These are phyloP conservation scores for Euwallacea fornicatus DNA, from an alignment of 1,140 invertebrate species.

Conservation along the genomic window DNA sequence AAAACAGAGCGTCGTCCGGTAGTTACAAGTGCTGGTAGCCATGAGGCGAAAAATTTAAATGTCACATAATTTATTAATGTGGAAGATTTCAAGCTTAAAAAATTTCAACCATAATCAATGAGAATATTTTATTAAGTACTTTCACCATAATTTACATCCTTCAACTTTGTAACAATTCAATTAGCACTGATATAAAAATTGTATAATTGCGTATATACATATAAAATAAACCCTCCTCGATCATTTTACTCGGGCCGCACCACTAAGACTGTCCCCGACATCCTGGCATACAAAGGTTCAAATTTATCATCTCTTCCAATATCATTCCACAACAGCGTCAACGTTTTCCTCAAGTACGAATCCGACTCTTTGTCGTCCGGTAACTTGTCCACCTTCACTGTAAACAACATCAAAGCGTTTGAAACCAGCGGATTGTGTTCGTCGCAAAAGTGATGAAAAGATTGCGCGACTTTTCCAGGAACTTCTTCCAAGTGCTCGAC, in stretches of 20 bases:
- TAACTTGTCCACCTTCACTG: constrained; percentile 49
- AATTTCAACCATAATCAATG: too few species aligned
- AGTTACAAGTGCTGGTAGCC: too few species aligned
- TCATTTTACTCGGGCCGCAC: constrained; percentile 23
- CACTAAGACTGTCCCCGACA: constrained; percentile 42
- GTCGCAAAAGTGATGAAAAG: constrained; percentile 60
- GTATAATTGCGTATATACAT: too few species aligned
- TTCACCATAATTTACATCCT: too few species aligned
- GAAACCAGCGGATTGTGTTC: constrained; percentile 56
- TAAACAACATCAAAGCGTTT: constrained; percentile 58
- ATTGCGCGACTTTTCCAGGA: constrained; percentile 55
- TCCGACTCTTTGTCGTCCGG: background rate
- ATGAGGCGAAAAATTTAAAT: too few species aligned
- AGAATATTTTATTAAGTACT: too few species aligned
- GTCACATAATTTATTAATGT: too few species aligned
- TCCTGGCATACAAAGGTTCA: constrained; percentile 46
- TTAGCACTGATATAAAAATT: too few species aligned
- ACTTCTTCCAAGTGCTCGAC: constrained; percentile 55
- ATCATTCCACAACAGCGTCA: constrained; percentile 37
- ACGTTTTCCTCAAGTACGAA: background rate
- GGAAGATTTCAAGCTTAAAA: too few species aligned
- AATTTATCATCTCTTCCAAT: constrained; percentile 44
- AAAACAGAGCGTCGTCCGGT: too few species aligned
- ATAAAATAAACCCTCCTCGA: too few species aligned
- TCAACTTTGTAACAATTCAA: too few species aligned